Conservation (phyloP, 92 coral and sea anemone species). For the Virgularia gustaviana region DNA sequence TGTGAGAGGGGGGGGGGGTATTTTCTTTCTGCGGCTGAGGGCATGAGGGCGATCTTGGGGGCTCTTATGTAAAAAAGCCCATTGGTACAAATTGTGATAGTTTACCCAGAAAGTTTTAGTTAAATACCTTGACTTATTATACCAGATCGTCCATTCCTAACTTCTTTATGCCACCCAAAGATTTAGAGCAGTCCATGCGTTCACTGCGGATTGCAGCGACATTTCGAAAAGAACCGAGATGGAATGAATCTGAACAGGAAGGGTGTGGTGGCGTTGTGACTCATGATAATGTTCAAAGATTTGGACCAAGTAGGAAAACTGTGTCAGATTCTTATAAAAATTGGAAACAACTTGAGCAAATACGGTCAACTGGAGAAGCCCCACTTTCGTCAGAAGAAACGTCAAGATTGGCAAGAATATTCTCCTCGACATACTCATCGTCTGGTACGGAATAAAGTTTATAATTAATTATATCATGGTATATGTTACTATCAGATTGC, state of each 20-base stretch:
- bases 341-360: conserved; percentile 54
- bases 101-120: too few relatives aligned
- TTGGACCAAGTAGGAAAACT: conserved; percentile 11
- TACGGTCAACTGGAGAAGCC: conserved; percentile 53
- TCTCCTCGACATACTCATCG: conserved; percentile 49
- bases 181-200: conserved; percentile 87
- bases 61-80: too few relatives aligned
- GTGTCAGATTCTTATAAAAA: conserved; percentile 56
- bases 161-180: conserved; percentile 87
- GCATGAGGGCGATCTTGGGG: too few relatives aligned
- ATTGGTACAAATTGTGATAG: too few relatives aligned
- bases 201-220: conserved; percentile 68
- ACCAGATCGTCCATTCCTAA: conserved; percentile 73
- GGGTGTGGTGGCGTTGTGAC: neutral
- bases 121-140: neutral
- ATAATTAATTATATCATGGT: too few relatives aligned
- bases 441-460: neutral
- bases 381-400: conserved; percentile 75
- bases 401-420: conserved; percentile 83
- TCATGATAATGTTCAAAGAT: conserved; percentile 3
- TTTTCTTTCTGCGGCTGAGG: too few relatives aligned
- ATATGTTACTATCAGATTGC: too few relatives aligned
- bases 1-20: too few relatives aligned
- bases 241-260: neutral
- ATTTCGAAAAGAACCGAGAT: conserved; percentile 25